Percentiles rank a stretch among this genome's conserved stretches.
These are phyloP conservation scores for Miichthys miiuy DNA, from an alignment of 2,797 vertebrate genomes.

Conservation along the genomic window DNA sequence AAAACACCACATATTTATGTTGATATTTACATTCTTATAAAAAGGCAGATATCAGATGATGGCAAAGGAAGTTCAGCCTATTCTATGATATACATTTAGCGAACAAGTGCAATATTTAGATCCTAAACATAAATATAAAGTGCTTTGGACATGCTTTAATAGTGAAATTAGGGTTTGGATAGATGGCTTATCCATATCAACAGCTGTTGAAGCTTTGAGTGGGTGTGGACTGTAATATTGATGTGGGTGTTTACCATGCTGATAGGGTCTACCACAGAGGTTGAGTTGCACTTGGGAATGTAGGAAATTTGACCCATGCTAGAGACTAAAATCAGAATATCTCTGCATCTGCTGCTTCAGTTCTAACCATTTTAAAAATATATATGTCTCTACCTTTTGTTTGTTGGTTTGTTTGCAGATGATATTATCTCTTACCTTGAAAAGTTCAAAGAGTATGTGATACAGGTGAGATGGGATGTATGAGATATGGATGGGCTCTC, in stretches of 20 bases:
- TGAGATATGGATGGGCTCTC: conserved; percentile 88
- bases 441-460: conserved; percentile 94
- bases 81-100: neutral
- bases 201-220: neutral
- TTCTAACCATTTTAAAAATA: neutral
- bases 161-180: neutral
- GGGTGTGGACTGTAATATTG: neutral
- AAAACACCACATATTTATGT: neutral
- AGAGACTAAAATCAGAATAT: neutral
- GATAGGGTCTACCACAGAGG: neutral
- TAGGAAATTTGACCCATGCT: neutral
- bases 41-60: neutral
- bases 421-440: conserved; percentile 85
- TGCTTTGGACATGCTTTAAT: neutral
- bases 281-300: neutral
- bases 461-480: conserved; percentile 92
- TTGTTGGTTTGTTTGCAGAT: neutral
- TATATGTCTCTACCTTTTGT: neutral
- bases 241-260: neutral
- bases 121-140: neutral
- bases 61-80: neutral
- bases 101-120: conserved; percentile 1
- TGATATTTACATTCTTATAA: neutral
- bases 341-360: neutral
- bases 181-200: neutral